A percentile compares a stretch with the other conserved stretches of the same genome.
Evolutionary conservation across 2,113 vertebrate genomes (phyloP).

Genomic region (Ifrita kowaldi): DNA sequence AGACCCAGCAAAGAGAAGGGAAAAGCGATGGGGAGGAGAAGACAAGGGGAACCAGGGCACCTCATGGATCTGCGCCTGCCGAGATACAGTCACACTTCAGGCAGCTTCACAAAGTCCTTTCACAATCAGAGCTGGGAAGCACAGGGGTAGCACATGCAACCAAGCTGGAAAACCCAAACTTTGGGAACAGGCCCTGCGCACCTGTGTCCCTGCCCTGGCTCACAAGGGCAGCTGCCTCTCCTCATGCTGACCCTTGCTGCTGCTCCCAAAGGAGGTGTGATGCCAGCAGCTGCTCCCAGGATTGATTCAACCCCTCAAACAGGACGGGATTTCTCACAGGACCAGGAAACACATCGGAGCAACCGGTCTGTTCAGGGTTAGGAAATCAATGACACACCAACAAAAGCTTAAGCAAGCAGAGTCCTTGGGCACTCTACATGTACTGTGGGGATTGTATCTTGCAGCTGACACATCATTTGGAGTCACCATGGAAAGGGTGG

Average conservation of each 20-base stretch:
- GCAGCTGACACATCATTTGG: not conserved
- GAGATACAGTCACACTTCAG: not conserved
- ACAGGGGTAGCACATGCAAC: not conserved
- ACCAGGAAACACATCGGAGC: fast-evolving
- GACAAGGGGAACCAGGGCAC: not conserved
- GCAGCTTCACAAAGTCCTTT: not conserved
- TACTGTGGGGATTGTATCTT: not conserved
- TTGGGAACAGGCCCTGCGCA: fast-evolving
- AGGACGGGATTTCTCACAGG: not conserved
- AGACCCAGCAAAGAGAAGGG: not conserved
- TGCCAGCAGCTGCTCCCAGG: not conserved
- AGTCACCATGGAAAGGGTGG: not conserved
- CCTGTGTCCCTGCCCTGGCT: not conserved
- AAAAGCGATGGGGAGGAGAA: not conserved
- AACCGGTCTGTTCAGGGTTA: not conserved
- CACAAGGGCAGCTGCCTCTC: not conserved
- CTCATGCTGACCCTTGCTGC: not conserved
- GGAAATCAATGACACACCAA: not conserved
- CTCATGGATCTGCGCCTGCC: not conserved
- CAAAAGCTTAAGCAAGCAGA: not conserved
- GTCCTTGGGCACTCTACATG: not conserved
- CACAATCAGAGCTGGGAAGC: not conserved
- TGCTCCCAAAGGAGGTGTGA: not conserved
- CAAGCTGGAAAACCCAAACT: fast-evolving
- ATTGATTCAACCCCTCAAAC: not conserved